A percentile compares a stretch with the other conserved stretches of the same genome.
These are phyloP conservation scores for Diploptera punctata DNA, from an alignment of 2,888 invertebrate species.

Conservation along the genomic window DNA sequence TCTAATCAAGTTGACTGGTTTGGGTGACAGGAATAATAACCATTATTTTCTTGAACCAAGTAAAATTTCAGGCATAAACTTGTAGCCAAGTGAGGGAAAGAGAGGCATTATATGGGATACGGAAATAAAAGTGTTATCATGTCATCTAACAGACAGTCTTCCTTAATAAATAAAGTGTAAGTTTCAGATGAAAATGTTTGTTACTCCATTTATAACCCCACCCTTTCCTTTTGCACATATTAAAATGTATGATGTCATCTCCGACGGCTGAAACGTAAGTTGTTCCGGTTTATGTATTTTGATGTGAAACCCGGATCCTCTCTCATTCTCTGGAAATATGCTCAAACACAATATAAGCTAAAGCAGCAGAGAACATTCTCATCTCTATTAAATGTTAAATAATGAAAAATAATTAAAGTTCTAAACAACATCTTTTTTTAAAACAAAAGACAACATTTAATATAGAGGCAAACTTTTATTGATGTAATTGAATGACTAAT, in stretches of 20 bases:
- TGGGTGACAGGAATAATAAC: not conserved
- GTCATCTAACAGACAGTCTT: not conserved
- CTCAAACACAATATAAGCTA: too few species aligned
- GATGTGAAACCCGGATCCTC: too few species aligned
- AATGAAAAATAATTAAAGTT: too few species aligned
- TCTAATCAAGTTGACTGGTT: too few species aligned
- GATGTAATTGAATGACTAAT: too few species aligned
- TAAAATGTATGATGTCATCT: not conserved
- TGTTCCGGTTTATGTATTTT: not conserved
- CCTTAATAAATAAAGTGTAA: conserved; percentile 6
- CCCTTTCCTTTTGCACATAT: not conserved
- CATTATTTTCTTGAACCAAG: not conserved
- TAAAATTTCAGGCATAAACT: not conserved
- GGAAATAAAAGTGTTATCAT: not conserved
- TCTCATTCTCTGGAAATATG: too few species aligned
- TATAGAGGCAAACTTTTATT: too few species aligned
- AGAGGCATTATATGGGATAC: not conserved
- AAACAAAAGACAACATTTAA: too few species aligned
- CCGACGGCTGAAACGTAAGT: not conserved
- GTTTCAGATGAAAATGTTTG: conserved; percentile 1
- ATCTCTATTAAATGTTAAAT: too few species aligned
- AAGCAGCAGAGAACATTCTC: too few species aligned
- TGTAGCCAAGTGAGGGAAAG: too few species aligned
- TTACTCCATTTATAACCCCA: not conserved
- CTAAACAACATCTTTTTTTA: too few species aligned